Conservation (phyloP, 2,113 vertebrate genomes). For the Gallinago media region DNA sequence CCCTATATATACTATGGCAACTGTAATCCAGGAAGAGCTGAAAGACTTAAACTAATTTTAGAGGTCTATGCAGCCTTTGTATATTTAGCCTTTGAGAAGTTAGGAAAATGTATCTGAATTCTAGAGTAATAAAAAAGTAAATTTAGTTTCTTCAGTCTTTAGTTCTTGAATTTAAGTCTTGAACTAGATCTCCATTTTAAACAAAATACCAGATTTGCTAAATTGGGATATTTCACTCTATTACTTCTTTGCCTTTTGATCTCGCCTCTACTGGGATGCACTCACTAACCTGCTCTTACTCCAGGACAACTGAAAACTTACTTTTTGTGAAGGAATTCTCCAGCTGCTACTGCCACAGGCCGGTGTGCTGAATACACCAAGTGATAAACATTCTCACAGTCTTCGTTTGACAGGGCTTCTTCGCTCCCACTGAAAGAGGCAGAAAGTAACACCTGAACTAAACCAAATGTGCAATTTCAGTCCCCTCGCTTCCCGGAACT, state of each 20-base stretch:
- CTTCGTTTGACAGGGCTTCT: slow-evolving; percentile 97
- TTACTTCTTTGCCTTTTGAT: background rate
- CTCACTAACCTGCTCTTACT: background rate
- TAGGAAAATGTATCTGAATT: background rate
- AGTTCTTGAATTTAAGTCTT: background rate
- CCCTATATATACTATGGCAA: background rate
- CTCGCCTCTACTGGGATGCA: background rate
- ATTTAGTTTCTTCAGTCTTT: background rate
- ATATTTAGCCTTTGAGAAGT: background rate
- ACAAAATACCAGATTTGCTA: background rate
- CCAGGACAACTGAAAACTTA: slow-evolving; percentile 66
- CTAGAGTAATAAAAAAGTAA: background rate
- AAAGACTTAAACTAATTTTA: background rate
- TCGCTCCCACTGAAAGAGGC: slow-evolving; percentile 91
- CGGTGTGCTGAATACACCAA: slow-evolving; percentile 98
- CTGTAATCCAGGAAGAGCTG: background rate
- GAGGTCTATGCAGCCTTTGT: background rate
- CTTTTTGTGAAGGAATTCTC: slow-evolving; percentile 99
- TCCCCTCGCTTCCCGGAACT: background rate
- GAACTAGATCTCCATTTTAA: background rate
- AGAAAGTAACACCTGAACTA: slow-evolving; percentile 45
- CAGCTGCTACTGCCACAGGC: slow-evolving; percentile 96
- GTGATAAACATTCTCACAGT: slow-evolving; percentile 99
- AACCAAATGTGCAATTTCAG: background rate
- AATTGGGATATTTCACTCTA: background rate